Evolutionary conservation across 1,140 invertebrate species (phyloP), one percentile per base, ranked within the genome.

Genomic region (Spodoptera frugiperda): DNA sequence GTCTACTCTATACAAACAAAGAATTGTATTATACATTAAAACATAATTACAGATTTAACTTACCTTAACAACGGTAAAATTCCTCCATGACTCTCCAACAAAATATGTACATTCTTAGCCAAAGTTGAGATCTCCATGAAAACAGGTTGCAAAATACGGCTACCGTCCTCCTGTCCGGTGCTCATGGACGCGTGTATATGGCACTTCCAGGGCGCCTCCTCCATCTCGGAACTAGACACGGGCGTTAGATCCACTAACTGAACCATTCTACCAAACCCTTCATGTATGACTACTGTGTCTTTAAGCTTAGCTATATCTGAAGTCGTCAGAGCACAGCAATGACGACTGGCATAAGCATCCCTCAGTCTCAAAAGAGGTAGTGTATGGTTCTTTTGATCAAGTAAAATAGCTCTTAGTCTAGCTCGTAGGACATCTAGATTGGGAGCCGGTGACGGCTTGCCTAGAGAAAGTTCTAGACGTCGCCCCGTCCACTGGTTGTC

Each of bases 281-380:
- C 92, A 67, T 94, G 90, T 2, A 93, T 89, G 0, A 91, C 46
- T 0, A 94, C 92, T 67, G 96, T 96, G 81, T 98, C 97, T 78
- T 95, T 96, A 90, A 98, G 95, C 84, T 96, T 96, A 73, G 97
- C 96, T 75, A 98, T 93, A 77, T 98, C 97, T 0, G 97, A 97
- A 0, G 97, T 96, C 61, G 96, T 96, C 2, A 98, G 95, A 0
- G 96, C 96, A 59, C 96, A 95, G 88, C 97, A 96, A 84, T 97
- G 98, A 53, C 97, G 95, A 83, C 96, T 96, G 78, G 98, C 97
- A 92, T 97, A 98, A 75, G 98, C 95, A 87, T 98, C 97, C 17
- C 97, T 95, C 77, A 98, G 96, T 84, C 97, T 96, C 78, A 98
- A 96, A 1, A 98, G 92, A 0, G 97, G 97, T 54, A 98, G 93